A percentile compares a stretch with the other conserved stretches of the same genome.
Evolutionary conservation across 1,140 invertebrate species (phyloP).

Genomic region (Plodia interpunctella): DNA sequence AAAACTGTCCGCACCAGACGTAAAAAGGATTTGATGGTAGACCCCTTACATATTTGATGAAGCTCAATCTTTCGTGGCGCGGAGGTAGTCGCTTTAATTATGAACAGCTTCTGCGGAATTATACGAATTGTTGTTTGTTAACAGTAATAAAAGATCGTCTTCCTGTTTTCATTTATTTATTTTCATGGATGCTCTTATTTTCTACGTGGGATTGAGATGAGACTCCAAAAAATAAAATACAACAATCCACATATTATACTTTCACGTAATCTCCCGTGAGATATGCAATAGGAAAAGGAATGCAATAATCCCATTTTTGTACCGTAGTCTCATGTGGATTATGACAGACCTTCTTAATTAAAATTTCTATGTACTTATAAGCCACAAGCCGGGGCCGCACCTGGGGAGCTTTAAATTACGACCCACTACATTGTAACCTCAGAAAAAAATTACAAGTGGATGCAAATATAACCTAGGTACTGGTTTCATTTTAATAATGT

Average conservation of each 20-base stretch:
- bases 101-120: constrained; percentile 55
- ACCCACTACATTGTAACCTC: constrained; percentile 12
- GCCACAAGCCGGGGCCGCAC: constrained; percentile 49
- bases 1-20: constrained; percentile 65
- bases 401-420: constrained; percentile 59
- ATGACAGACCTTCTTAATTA: constrained; percentile 63
- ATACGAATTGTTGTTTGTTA: constrained; percentile 47
- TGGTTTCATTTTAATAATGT: background rate
- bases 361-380: constrained; percentile 63
- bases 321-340: constrained; percentile 37
- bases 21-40: constrained; percentile 71
- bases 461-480: background rate
- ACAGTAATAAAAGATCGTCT: constrained; percentile 26
- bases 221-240: no score
- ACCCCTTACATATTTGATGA: constrained; percentile 71
- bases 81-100: constrained; percentile 62
- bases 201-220: background rate
- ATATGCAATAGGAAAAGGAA: background rate
- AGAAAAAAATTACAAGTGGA: background rate
- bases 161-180: constrained; percentile 17
- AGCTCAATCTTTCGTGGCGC: constrained; percentile 53
- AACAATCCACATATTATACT: no score
- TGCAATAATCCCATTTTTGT: background rate
- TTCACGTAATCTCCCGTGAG: background rate
- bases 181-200: background rate